Percentiles rank a stretch among this genome's conserved stretches.
Evolutionary conservation across 1,140 invertebrate species (phyloP).

Genomic region (Drosophila chauvacae): DNA sequence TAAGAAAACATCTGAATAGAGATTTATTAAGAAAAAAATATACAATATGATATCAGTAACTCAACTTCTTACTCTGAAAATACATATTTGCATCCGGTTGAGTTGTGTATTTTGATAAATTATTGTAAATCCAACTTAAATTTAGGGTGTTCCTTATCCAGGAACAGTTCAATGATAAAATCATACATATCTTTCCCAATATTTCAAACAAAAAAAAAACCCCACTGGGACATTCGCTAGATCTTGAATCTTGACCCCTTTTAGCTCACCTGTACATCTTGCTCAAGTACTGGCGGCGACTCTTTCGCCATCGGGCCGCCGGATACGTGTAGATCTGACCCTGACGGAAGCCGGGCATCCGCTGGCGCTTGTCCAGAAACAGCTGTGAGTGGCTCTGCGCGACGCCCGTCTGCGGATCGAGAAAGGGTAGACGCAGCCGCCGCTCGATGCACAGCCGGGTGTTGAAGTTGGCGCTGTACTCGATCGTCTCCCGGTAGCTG

Average conservation of each 20-base stretch:
- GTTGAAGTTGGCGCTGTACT: constrained; percentile 97
- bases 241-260: constrained; percentile 1
- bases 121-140: too few relatives aligned
- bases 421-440: constrained; percentile 95
- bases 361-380: constrained; percentile 94
- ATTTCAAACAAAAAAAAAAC: too few relatives aligned
- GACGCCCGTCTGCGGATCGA: constrained; percentile 98
- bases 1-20: not conserved
- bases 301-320: constrained; percentile 81
- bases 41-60: not conserved
- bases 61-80: not conserved
- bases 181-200: not conserved
- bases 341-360: constrained; percentile 94
- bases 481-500: constrained; percentile 95
- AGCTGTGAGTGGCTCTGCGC: constrained; percentile 97
- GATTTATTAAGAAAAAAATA: not conserved
- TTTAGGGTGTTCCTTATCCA: not conserved
- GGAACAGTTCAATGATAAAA: not conserved
- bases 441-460: constrained; percentile 95
- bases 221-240: not conserved
- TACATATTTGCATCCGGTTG: not conserved
- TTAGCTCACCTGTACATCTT: constrained; percentile 80
- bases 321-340: constrained; percentile 98
- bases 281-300: constrained; percentile 80
- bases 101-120: too few relatives aligned